Evolutionary conservation across 37 sponge, comb jelly and placozoan genomes (phyloP).

Genomic region (Dysidea cf. avara): DNA sequence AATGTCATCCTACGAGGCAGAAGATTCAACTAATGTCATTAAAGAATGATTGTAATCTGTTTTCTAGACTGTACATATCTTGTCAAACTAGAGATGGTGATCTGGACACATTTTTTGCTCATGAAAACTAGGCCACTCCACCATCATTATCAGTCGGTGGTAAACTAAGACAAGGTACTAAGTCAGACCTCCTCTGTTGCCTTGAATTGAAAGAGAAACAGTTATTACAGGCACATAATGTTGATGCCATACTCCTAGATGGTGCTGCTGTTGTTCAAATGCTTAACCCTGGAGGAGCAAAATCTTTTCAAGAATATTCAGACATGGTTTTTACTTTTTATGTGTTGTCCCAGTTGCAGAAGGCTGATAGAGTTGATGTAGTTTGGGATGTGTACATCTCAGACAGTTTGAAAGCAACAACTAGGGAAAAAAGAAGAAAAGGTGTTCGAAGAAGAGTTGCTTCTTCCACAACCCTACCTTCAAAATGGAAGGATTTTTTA

Average conservation of each 20-base stretch:
- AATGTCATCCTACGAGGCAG: background rate
- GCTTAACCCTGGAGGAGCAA: conserved; percentile 4
- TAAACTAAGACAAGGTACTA: conserved; percentile 13
- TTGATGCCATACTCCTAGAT: conserved; percentile 15
- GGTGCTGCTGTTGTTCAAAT: conserved; percentile 14
- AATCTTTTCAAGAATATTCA: background rate
- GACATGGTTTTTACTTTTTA: conserved; percentile 1
- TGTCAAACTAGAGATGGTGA: conserved; percentile 22
- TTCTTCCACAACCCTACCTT: no score
- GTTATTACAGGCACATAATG: background rate
- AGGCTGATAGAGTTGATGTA: no score
- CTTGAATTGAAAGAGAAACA: background rate
- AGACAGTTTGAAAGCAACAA: no score
- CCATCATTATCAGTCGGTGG: conserved; percentile 16
- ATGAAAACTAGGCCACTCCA: conserved; percentile 36
- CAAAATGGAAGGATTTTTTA: no score
- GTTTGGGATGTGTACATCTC: no score
- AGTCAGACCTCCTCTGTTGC: conserved; percentile 20
- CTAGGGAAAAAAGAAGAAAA: no score
- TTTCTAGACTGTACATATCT: background rate
- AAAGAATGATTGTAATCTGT: conserved; percentile 27
- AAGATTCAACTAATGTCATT: conserved; percentile 7
- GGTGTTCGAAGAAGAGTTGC: no score
- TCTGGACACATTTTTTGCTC: conserved; percentile 12
- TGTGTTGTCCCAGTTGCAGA: no score